Percentiles rank a stretch among this genome's conserved stretches.
Evolutionary conservation across 2,797 vertebrate genomes (phyloP).

Genomic region (Schizopygopsis malacanthus): DNA sequence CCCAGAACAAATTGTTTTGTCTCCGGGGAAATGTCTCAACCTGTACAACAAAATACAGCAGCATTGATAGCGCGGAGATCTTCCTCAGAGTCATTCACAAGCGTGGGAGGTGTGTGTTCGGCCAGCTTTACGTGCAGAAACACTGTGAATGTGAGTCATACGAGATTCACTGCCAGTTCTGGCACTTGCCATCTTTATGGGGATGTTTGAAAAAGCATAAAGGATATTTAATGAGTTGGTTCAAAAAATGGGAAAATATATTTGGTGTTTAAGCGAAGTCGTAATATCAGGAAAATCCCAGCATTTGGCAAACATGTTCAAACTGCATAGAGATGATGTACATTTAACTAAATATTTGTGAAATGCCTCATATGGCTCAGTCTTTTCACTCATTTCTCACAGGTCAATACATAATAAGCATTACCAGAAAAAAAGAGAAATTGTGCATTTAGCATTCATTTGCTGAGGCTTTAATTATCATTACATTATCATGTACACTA

Average conservation of each 20-base stretch:
- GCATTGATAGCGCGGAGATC: constrained; percentile 51
- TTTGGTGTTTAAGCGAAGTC: neutral
- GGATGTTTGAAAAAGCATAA: neutral
- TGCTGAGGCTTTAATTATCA: no score
- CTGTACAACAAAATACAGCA: constrained; percentile 53
- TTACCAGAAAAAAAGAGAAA: neutral
- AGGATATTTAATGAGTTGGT: neutral
- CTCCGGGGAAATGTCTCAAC: constrained; percentile 66
- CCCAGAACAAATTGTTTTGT: constrained; percentile 64
- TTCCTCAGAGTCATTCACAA: neutral
- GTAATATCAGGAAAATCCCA: neutral
- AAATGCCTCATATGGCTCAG: neutral
- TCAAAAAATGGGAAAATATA: neutral
- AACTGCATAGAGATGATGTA: neutral
- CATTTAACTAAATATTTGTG: neutral
- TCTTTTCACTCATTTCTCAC: neutral
- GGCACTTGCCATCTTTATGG: neutral
- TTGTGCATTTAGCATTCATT: no score
- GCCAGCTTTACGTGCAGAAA: neutral
- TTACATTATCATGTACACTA: constrained; percentile 47
- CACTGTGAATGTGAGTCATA: neutral
- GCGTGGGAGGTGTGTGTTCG: neutral
- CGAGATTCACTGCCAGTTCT: neutral
- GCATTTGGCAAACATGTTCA: neutral
- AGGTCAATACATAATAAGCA: neutral